phyloP scores from a whole-genome alignment of 1,140 invertebrate species.

The Drosophila kanapiae region DNA sequence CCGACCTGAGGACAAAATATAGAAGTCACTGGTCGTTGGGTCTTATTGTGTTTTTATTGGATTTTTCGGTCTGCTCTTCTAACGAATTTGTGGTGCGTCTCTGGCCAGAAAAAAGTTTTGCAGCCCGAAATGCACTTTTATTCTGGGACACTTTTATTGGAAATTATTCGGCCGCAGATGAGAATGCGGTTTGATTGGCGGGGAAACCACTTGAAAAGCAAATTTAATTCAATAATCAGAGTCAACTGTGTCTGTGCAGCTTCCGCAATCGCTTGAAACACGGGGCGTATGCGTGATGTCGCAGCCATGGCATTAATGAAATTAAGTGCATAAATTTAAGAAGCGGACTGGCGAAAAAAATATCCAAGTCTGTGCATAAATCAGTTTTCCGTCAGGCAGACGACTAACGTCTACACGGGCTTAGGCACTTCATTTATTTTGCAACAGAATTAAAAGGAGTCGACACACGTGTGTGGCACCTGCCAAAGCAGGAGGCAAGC shows the following conservation, averaged over 20 bases:
- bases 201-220: constrained; percentile 13
- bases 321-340: constrained; percentile 58
- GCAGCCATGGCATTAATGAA: constrained; percentile 44
- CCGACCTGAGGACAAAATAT: constrained; percentile 2
- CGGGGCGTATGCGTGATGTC: constrained; percentile 63
- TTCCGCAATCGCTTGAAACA: constrained; percentile 39
- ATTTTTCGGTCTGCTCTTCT: constrained; percentile 18
- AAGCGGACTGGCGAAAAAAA: constrained; percentile 28
- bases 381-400: constrained; percentile 32
- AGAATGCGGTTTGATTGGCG: constrained; percentile 42
- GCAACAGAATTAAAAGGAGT: constrained; percentile 60
- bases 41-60: constrained; percentile 55
- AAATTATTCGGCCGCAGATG: constrained; percentile 36
- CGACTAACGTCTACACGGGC: constrained; percentile 29
- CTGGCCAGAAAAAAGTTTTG: constrained; percentile 8
- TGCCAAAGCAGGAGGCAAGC: constrained; percentile 14
- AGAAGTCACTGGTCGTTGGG: constrained; percentile 10
- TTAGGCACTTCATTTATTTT: constrained; percentile 69
- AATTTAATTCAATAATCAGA: constrained; percentile 46
- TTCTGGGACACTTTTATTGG: constrained; percentile 37
- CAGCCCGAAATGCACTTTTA: constrained; percentile 20
- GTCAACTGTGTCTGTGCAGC: constrained; percentile 36
- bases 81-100: constrained; percentile 33
- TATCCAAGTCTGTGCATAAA: constrained; percentile 48
- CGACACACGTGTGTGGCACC: constrained; percentile 33